Evolutionary conservation across 2,113 vertebrate species (phyloP).

Genomic region (Hemibagrus wyckioides): DNA sequence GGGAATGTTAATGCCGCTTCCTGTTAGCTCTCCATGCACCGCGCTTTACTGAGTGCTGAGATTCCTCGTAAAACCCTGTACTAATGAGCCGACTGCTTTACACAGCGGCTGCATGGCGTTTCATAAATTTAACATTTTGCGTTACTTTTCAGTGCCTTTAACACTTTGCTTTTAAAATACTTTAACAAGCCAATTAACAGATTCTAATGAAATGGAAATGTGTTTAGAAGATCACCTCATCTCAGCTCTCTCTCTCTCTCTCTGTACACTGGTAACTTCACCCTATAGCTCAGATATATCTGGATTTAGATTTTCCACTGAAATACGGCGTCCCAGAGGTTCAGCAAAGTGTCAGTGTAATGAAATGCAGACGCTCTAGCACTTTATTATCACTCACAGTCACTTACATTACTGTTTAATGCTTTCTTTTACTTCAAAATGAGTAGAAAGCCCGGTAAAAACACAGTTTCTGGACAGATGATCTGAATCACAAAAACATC

Average conservation of each 20-base stretch:
- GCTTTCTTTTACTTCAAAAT: neutral
- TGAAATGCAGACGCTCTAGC: neutral
- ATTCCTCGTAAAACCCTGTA: neutral
- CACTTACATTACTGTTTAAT: neutral
- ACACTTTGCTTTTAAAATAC: neutral
- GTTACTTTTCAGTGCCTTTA: neutral
- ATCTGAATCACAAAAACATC: neutral
- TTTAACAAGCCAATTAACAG: neutral
- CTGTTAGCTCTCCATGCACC: neutral
- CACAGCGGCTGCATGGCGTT: neutral
- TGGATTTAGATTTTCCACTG: neutral
- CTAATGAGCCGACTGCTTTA: neutral
- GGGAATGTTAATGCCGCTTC: neutral
- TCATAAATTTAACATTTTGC: neutral
- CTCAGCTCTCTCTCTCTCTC: neutral
- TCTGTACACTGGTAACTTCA: neutral
- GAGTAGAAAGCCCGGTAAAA: neutral
- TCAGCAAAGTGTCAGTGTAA: neutral
- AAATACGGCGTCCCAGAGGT: neutral
- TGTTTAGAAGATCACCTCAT: neutral
- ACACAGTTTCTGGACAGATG: neutral
- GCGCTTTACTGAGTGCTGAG: neutral
- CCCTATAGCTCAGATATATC: neutral
- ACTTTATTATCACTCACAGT: neutral
- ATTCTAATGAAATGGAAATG: neutral